Percentiles rank a stretch among this genome's conserved stretches.
Conservation (phyloP, 1,140 invertebrate species). For the Vanessa tameamea region DNA sequence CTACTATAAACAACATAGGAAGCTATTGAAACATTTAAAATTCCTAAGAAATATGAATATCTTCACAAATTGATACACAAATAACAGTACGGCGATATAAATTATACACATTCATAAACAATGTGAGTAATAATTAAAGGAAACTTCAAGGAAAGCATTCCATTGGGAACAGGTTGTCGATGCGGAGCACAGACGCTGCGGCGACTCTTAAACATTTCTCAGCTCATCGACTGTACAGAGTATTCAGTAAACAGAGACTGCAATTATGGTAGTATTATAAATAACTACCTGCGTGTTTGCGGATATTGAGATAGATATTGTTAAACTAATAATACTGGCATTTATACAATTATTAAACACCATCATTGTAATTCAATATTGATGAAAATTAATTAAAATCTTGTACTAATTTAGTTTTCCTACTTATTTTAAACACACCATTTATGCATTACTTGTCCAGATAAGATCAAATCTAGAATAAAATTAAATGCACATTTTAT, state of each 20-base stretch:
- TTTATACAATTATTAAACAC: too few species aligned
- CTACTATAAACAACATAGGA: not conserved
- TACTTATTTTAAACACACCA: not conserved
- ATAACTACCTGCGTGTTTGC: not conserved
- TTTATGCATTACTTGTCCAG: not conserved
- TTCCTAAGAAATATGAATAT: not conserved
- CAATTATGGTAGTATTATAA: not conserved
- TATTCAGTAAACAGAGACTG: constrained; percentile 6
- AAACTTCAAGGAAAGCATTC: constrained; percentile 31
- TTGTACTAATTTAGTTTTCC: too few species aligned
- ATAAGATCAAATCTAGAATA: too few species aligned
- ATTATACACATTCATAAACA: constrained; percentile 12
- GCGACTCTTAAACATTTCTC: constrained; percentile 33
- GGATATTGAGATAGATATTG: not conserved
- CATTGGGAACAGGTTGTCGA: constrained; percentile 33
- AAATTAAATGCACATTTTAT: too few species aligned
- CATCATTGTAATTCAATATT: too few species aligned
- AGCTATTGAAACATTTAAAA: not conserved
- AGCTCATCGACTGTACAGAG: constrained; percentile 32
- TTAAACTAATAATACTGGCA: too few species aligned
- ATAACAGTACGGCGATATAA: not conserved
- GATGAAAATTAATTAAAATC: too few species aligned
- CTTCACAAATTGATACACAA: constrained; percentile 5
- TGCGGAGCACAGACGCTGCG: constrained; percentile 29
- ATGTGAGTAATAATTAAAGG: constrained; percentile 34